Conservation (phyloP, 2,888 invertebrate species). For the Cosmia pyralina region DNA sequence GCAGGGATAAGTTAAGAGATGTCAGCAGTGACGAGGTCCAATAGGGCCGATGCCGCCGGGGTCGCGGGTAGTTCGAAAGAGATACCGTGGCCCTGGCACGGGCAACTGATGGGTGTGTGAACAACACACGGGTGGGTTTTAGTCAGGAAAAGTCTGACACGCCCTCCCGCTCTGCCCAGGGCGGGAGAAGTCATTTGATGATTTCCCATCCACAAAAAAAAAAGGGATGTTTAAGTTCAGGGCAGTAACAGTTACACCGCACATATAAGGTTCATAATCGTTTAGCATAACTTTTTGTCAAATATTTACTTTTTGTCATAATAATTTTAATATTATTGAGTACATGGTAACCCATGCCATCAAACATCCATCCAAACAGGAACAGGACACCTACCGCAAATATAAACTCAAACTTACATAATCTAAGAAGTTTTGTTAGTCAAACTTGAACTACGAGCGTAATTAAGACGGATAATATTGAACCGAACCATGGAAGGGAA, state of each 20-base stretch:
- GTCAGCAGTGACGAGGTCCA: too few relatives aligned
- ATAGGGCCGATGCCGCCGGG: too few relatives aligned
- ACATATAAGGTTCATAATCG: background rate
- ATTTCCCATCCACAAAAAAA: too few relatives aligned
- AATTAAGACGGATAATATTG: slow-evolving; percentile 16
- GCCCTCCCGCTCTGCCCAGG: too few relatives aligned
- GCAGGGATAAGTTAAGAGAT: too few relatives aligned
- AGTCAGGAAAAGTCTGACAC: too few relatives aligned
- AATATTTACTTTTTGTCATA: background rate
- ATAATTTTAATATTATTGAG: background rate
- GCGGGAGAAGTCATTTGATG: too few relatives aligned
- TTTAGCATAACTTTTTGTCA: background rate
- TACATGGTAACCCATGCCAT: background rate
- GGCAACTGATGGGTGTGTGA: too few relatives aligned
- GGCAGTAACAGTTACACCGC: background rate
- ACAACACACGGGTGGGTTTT: too few relatives aligned
- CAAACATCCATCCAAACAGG: background rate
- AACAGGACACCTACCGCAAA: slow-evolving; percentile 8
- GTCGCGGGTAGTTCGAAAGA: too few relatives aligned
- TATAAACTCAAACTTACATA: background rate
- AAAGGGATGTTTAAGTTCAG: background rate
- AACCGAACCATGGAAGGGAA: background rate
- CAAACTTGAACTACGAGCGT: slow-evolving; percentile 1
- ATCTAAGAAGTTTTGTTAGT: slow-evolving; percentile 7
- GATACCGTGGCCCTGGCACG: too few relatives aligned